Percentiles rank a stretch among this genome's conserved stretches.
Conservation (phyloP, 2,113 vertebrate species). For the Talpa occidentalis region DNA sequence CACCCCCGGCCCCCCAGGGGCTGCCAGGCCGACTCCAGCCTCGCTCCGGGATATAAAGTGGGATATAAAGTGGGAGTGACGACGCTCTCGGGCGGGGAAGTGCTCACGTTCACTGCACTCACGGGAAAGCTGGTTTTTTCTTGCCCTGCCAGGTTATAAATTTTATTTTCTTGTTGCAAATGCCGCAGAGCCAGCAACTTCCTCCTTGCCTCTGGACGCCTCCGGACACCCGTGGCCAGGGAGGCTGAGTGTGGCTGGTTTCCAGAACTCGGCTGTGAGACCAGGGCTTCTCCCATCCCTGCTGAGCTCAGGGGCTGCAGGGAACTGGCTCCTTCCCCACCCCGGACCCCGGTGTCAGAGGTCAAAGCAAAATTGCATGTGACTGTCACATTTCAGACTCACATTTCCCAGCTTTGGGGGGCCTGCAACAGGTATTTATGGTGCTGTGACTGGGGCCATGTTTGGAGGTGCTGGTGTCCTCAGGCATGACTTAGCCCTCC, state of each 20-base stretch:
- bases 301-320: no score
- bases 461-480: no score
- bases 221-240: no score
- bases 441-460: no score
- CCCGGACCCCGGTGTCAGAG: rapidly evolving
- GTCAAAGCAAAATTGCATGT: not conserved
- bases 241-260: no score
- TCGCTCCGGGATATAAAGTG: no score
- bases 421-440: not conserved
- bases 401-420: not conserved
- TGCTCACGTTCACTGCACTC: not conserved
- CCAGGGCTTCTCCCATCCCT: not conserved
- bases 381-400: not conserved
- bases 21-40: no score
- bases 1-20: no score
- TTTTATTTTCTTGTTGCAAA: not conserved
- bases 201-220: no score
- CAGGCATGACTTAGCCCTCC: not conserved
- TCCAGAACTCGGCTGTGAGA: not conserved
- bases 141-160: not conserved
- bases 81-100: not conserved
- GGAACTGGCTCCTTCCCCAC: not conserved
- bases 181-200: no score
- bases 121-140: not conserved
- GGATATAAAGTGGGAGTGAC: not conserved